Evolutionary conservation across 2,888 invertebrate species (phyloP), one percentile per base, ranked within the genome.

Genomic region (Agrochola macilenta): DNA sequence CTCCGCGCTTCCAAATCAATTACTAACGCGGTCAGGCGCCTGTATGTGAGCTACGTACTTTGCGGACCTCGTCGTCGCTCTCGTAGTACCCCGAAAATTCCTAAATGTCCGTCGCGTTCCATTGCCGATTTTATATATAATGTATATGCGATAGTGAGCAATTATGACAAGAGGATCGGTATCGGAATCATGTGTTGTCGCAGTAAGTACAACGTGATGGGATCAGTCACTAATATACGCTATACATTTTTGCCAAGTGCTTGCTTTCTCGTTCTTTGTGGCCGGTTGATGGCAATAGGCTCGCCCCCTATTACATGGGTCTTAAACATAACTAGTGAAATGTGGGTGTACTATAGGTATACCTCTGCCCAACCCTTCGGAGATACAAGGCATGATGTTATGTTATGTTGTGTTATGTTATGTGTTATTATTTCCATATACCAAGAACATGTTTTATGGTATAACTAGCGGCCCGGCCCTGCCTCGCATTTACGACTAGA

Each of bases 1-100:
- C 52, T 30, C 60, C 9, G 58, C 43, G 57, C 63, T 58, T 63
- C 52, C 12, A 63, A 78, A 68, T 70, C 54, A 68, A 78, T 81
- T 61, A n/a, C 26, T 5, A 5, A 58, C 49, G 58, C 39, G 30
- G 49, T 58, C 66, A 73, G 66, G 70, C 69, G 70, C 70, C 58
- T 78, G 70, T 66, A 54, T 78, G 52, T n/a, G 39, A n/a, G 30
- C 39, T 43, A 66, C 23, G 30, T 39, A 39, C 8, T 30, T 2
- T 23, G 49, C 7, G 7, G 20, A 46, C 20, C 52, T 52, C 23
- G 23, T 52, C 52, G 23, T 23, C 8, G 20, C 43, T 46, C n/a
- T 43, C 20, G 17, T 65, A 46, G 26, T 52, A 8, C 17, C 17
- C 17, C 4, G 14, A 39, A 70, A 26, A 72, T 70, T 20, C 12